Evolutionary conservation across 2,888 invertebrate species (phyloP), one percentile per base, ranked within the genome.

Genomic region (Phengaris alcon): DNA sequence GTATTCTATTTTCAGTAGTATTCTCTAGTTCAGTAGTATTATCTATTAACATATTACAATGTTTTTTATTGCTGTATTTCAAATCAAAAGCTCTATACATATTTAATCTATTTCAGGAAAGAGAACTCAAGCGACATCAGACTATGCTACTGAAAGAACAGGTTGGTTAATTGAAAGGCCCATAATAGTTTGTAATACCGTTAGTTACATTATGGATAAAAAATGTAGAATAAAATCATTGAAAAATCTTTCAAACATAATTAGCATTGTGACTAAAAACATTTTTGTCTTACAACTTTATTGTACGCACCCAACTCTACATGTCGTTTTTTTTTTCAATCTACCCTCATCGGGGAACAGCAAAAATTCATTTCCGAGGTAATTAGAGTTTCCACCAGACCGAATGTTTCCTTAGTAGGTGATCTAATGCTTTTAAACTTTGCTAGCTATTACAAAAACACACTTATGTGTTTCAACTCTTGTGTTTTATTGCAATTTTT

Each of bases 291-390:
- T 22, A 8, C 3, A 1, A 35, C 9, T 54, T 12, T 13, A 22
- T 7, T 55, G 52, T 48, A 51, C 9, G 12, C 48, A 78, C 44
- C 7, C 44, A 75, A 73, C 10, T 15, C 12, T 10, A 52, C 54
- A 46, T 75, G 12, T 48, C 69, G 6, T 10, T 73, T 75, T 75
- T 68, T 86, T 87, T 82, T 88, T 87, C 81, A 75, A 75, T 48
- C 82, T 81, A 81, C 83, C 83, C 81, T 81, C 83, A 80, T 81
- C 83, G 90, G 89, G 88, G 87, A 86, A 89, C 94, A 94, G 93
- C 96, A 96, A 96, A 96, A 97, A 94, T 96, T 96, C 95, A 96
- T 96, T 94, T 96, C 97, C 94, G 97, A 97, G 96, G 96, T 97
- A 94, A 97, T 95, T 78, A 77, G 76, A 79, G 73, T 76, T 22